Percentiles rank a stretch among this genome's conserved stretches.
Evolutionary conservation across 64 coral and sea anemone species (phyloP).

Genomic region (Montipora capricornis): DNA sequence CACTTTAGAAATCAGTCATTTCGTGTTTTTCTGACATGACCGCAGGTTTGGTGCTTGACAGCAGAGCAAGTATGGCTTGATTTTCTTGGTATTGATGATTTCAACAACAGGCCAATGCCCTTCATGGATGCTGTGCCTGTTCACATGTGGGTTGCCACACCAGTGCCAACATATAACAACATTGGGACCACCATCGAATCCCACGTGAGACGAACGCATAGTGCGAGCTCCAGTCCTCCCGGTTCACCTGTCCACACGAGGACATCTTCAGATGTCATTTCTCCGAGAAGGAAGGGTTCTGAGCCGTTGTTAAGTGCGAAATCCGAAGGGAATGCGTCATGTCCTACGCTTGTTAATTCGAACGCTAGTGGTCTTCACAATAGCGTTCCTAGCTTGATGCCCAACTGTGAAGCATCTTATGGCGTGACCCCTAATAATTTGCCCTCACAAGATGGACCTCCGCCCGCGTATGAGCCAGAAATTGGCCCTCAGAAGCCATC

Average conservation of each 20-base stretch:
- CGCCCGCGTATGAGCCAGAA: constrained; percentile 67
- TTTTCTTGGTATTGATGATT: constrained; percentile 79
- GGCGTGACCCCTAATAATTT: constrained; percentile 30
- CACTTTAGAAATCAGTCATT: not conserved
- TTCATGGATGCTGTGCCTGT: constrained; percentile 93
- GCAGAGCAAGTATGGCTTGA: constrained; percentile 91
- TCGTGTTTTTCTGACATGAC: not conserved
- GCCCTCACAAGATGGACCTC: constrained; percentile 20
- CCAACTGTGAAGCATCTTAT: not conserved
- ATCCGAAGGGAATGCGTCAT: not conserved
- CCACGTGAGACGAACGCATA: not conserved
- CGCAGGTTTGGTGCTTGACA: constrained; percentile 89
- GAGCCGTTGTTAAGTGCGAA: not conserved
- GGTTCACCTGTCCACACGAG: not conserved
- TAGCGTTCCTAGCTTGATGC: not conserved
- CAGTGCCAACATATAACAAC: not conserved
- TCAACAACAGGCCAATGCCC: constrained; percentile 80
- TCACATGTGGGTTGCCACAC: constrained; percentile 88
- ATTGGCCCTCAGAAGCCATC: constrained; percentile 16
- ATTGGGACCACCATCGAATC: not conserved
- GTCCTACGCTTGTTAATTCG: not conserved
- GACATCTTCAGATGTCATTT: not conserved
- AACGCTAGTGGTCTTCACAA: not conserved
- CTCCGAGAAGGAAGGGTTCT: constrained; percentile 2
- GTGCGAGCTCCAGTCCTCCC: not conserved